Evolutionary conservation across 2,113 vertebrate species (phyloP), one percentile per base, ranked within the genome.

Genomic region (Callopanchax toddi): DNA sequence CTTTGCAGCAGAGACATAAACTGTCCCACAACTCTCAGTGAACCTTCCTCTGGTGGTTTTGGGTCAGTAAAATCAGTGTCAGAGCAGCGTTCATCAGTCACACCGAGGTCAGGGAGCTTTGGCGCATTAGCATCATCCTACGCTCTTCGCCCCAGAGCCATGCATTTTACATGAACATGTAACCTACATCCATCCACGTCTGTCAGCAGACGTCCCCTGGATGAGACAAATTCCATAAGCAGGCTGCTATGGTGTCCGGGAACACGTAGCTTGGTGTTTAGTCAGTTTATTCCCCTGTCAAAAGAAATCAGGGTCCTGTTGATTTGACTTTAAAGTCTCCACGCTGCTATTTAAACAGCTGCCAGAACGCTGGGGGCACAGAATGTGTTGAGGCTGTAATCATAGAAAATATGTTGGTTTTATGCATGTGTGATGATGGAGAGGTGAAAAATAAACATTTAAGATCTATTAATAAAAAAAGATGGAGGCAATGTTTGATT

Each of bases 121-220:
- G 40, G 34, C 32, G 48, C 59, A 81, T 59, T 53, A 72, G 59
- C 71, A 42, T 59, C 59, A 11, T 51, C 76, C 71, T 54, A 66
- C 46, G 8, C 72, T 75, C 22, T 34, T 54, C 52, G 56, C 70
- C 29, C 59, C 32, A 6, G 52, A 51, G 58, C 62, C 73, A 78
- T 81, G 54, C 67, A 86, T 83, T 71, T 70, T 80, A 25, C 53
- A 81, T 82, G 79, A 79, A 67, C 23, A 45, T 59, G 61, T 78
- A 89, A 64, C 82, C 82, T 68, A 82, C 78, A 86, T 87, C 64
- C 55, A 48, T 77, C 55, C 39, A 17, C 29, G 67, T 51, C 50
- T 74, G 75, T 74, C 66, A 70, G 84, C 36, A 1, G 55, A 60
- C 42, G 45, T 58, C 37, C 59, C 42, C 37, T 34, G 40, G 55